Evolutionary conservation across 2,113 vertebrate species (phyloP), one percentile per base, ranked within the genome.

Genomic region (Passerina amoena): DNA sequence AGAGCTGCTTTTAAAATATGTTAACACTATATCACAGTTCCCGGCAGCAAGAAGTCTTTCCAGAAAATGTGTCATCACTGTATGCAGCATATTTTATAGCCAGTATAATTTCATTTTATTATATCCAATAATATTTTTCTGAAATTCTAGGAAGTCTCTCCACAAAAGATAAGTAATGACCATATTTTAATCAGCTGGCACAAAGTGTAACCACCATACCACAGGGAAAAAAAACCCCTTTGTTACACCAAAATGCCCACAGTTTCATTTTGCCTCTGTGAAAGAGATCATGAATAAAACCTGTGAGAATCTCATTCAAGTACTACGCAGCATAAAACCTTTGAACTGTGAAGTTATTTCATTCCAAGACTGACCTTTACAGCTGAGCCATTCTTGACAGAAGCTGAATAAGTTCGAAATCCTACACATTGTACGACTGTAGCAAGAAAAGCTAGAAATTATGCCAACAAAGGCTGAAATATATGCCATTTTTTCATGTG

Each of bases 101-200:
- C 35, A 71, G 65, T 59, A 87, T 87, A 96, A 95, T 90, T 94
- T 81, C 37, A 59, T 75, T 97, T 79, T 44, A 93, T 92, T 96
- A 89, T 50, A 89, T 51, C 38, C 76, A 95, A 88, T 92, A 96
- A 93, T 90, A 92, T 94, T 95, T 94, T 93, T 92, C 93, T 95
- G 88, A 96, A 96, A 96, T 97, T 94, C 90, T 95, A 96, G 69
- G 56, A 94, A 92, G 92, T 68, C 64, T 95, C 73, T 25, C 82
- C 68, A 90, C 88, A 92, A 81, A 96, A 90, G 71, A 68, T 83
- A 96, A 94, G 70, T 70, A 91, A 94, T 45, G 42, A 51, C 24
- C 25, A 13, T 70, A 68, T 66, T 96, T 95, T 89, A 71, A 94
- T 94, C 73, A 92, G 56, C 38, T 89, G 53, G 75, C 59, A 92